Base-by-base conservation (phyloP, 1,140 invertebrate species). In the Diorhabda sublineata region DNA sequence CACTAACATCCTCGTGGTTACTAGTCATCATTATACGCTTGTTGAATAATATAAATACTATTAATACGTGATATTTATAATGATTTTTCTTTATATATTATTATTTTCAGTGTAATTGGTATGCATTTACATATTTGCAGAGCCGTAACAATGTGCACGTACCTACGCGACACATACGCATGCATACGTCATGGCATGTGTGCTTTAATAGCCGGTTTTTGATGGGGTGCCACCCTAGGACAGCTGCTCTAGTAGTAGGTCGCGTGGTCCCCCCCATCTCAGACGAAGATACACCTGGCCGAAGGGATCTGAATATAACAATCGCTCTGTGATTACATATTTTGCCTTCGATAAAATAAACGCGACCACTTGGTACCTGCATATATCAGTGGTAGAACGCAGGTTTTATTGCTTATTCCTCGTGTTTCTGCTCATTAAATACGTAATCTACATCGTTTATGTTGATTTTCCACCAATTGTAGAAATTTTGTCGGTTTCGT, bases 101-200 rank as follows among this genome's bases (percentile, higher is more conserved):
- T 26, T 26, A 26, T 26, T 26, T 26, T 26, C 26, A 58, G 26
- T 26, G 52, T 64, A 47, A 65, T 65, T 26, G 47, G n/a, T 42
- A 47, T 45, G 44, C 68, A 75, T 75, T 75, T 75, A 70, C 74
- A 75, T 75, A 75, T 75, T 71, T 58, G 45, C n/a, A 45, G 64
- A 60, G 57, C 72, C 69, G 71, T 66, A 62, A 68, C 69, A 70
- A 75, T 74, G 71, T 71, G 69, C 72, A 70, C 69, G 72, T 71
- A 73, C 59, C 64, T 73, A 76, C 72, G 72, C 75, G 75, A 76
- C 74, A 76, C 74, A 76, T 75, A 76, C 65, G 75, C 74, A 67
- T 72, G 70, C 75, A 76, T 76, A 76, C 75, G 75, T 76, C 75
- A 75, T 67, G 75, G 75, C 75, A 76, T 76, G 75, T 76, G 75